A percentile compares a stretch with the other conserved stretches of the same genome.
phyloP scores from a whole-genome alignment of 2,888 invertebrate genomes.

The Bombylius major region DNA sequence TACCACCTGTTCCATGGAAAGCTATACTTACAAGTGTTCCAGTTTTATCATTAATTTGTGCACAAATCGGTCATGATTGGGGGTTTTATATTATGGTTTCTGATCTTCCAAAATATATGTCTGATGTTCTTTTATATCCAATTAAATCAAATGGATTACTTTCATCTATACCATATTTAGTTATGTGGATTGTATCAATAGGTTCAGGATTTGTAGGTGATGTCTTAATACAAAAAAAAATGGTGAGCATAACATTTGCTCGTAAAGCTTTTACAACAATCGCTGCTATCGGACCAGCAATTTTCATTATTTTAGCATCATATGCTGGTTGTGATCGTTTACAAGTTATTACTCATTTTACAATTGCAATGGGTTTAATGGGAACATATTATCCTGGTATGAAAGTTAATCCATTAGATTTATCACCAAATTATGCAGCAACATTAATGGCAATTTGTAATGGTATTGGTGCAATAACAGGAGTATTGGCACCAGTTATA shows the following conservation, averaged over 20 bases:
- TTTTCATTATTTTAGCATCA: constrained; percentile 53
- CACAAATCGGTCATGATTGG: constrained; percentile 56
- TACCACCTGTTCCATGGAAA: constrained; percentile 57
- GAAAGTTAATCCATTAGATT: constrained; percentile 51
- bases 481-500: constrained; percentile 50
- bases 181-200: constrained; percentile 48
- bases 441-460: constrained; percentile 54
- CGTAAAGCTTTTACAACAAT: constrained; percentile 49
- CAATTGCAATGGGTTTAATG: constrained; percentile 56
- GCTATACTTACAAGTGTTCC: constrained; percentile 55
- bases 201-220: constrained; percentile 55
- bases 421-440: constrained; percentile 52
- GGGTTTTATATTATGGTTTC: constrained; percentile 53
- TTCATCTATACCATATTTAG: constrained; percentile 47
- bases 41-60: constrained; percentile 60
- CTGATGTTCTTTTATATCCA: constrained; percentile 45
- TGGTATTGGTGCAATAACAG: constrained; percentile 54
- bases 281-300: constrained; percentile 55
- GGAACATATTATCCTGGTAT: constrained; percentile 57
- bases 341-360: constrained; percentile 48
- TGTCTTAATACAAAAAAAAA: constrained; percentile 46
- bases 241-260: constrained; percentile 43
- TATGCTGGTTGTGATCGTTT: constrained; percentile 53
- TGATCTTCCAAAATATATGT: constrained; percentile 51
- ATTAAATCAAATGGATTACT: constrained; percentile 47